These are phyloP conservation scores for Amblyopsis hoosieri DNA, from an alignment of 2,797 vertebrate species.

Conservation along the genomic window DNA sequence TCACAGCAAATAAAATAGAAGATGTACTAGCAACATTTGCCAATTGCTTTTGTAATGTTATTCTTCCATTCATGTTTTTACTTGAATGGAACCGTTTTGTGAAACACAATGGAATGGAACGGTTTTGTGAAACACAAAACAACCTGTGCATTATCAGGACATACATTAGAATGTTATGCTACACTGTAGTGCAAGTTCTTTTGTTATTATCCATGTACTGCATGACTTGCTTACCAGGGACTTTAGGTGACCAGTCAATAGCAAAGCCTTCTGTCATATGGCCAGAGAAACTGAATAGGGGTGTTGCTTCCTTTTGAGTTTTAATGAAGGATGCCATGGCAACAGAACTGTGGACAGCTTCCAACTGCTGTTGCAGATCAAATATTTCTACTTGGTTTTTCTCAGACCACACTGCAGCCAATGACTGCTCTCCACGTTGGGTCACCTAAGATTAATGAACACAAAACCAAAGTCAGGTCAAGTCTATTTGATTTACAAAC, in stretches of 20 bases:
- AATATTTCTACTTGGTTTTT: slow-evolving; percentile 91
- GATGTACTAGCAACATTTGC: too few relatives aligned
- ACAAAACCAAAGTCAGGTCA: not conserved
- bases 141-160: too few relatives aligned
- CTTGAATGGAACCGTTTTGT: too few relatives aligned
- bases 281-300: slow-evolving; percentile 86
- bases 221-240: slow-evolving; percentile 76
- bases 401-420: slow-evolving; percentile 90
- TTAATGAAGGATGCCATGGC: slow-evolving; percentile 81
- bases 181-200: too few relatives aligned
- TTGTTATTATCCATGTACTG: too few relatives aligned
- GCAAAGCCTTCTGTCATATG: slow-evolving; percentile 93
- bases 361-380: slow-evolving; percentile 79
- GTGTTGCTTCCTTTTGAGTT: slow-evolving; percentile 80
- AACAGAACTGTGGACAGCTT: slow-evolving; percentile 82
- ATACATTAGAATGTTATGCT: too few relatives aligned
- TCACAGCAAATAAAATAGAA: too few relatives aligned
- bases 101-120: too few relatives aligned
- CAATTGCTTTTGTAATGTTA: too few relatives aligned
- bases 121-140: too few relatives aligned
- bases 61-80: too few relatives aligned
- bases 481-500: too few relatives aligned
- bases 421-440: slow-evolving; percentile 67
- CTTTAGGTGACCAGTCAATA: slow-evolving; percentile 87
- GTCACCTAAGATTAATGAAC: slow-evolving; percentile 75